Base-by-base conservation (phyloP, 2,888 invertebrate genomes). In the Cerastis rubricosa region DNA sequence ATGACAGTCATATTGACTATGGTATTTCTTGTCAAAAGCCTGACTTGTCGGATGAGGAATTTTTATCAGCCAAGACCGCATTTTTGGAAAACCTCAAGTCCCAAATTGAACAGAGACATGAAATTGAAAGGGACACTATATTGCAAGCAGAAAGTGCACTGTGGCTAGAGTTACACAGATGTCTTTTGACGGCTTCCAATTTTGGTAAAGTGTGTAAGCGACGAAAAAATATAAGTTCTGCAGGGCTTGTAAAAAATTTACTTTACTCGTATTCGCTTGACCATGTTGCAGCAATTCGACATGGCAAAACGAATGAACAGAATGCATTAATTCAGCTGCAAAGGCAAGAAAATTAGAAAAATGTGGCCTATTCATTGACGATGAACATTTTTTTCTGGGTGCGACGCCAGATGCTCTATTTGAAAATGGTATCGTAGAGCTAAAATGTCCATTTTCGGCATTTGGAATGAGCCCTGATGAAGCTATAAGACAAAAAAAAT, bases 201-300 rank as follows among this genome's bases (percentile, higher is more conserved):
- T 64, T 64, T 22, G 14, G 63, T 12, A 63, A 35, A 64, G 63
- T 64, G n/a, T 64, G 63, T 22, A 64, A 64, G 63, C n/a, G 40
- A 11, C 35, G 40, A 14, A 40, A 40, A 40, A 40, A 40, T 12
- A 40, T 40, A 22, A 40, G 40, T 40, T 64, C 22, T 40, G 22
- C 14, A 22, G 12, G 40, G 7, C 7, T 64, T 2, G n/a, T 64
- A 19, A 69, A 45, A 43, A 69, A 43, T 9, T 14, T 29, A 12
- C 19, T 43, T 0, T 29, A 29, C 7, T 25, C 2, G 8, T 59
- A 29, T 29, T 29, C 25, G 8, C 25, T 29, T 17, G 29, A 17
- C 25, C 8, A 29, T 29, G 59, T 59, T 14, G 29, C 29, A 59
- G 29, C 17, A 3, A 59, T 59, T 29, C 17, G 17, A 29, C 29